Base-by-base conservation (phyloP, 2,888 invertebrate genomes). In the Aporophyla lueneburgensis region DNA sequence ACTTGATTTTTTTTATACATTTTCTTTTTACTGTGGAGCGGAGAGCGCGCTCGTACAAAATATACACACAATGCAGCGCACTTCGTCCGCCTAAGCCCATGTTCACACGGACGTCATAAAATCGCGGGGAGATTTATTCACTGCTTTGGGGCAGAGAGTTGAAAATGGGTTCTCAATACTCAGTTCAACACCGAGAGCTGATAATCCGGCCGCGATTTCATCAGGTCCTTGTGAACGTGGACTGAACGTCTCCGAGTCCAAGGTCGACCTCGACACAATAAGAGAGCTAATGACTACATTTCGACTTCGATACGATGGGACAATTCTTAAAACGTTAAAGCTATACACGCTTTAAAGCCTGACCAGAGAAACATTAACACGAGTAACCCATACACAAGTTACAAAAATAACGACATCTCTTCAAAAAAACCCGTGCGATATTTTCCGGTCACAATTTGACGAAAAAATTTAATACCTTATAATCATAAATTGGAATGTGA, bases 301-400 rank as follows among this genome's bases (percentile, higher is more conserved):
- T 92, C 94, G 93, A 94, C 93, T 93, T 91, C 85, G 88, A 89
- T 90, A 91, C 95, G 96, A 94, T 95, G 95, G 96, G 95, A 95
- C 93, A 91, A 92, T 92, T 93, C 87, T 89, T 91, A 86, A 87
- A 90, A 93, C 91, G 92, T 95, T 96, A 96, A 96, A 96, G 95
- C 96, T 93, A 92, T 88, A 86, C 76, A 54, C 79, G 89, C 89
- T 90, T 88, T 83, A 88, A 83, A 87, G 87, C 86, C 82, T 86
- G 87, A 89, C 85, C 84, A 86, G 83, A 85, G 58, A 82, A 83
- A 80, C 70, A 70, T 81, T 65, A 67, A 78, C 89, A 84, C 88
- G 87, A 87, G 88, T 76, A 78, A 81, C 78, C 78, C 75, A 70
- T 75, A 59, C 73, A 65, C 43, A 46, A 46, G 79, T 71, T 83